Base-by-base conservation (phyloP, 1,140 invertebrate species). In the Meteorus sp. region DNA sequence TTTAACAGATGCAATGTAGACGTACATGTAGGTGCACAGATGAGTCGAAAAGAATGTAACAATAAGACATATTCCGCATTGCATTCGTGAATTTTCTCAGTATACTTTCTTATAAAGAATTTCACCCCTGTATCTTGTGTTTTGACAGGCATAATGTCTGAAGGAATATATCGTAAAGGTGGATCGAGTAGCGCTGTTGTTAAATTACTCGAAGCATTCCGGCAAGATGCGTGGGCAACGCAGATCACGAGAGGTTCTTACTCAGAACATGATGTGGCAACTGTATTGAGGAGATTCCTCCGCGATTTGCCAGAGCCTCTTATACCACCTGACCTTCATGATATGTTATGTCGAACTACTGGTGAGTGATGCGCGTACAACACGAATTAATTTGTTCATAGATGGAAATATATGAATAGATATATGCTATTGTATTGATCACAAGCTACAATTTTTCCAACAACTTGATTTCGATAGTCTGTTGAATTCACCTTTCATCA, bases 231-330 rank as follows among this genome's bases (percentile, higher is more conserved):
- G 17, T 93, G 91, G 84, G 84, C 86, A 13, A 90, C 93, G 1
- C 88, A 92, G 74, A 83, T 96, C 25, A 88, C 86, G 2, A 76
- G 82, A 4, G 85, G 85, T 27, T 85, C 87, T 19, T 91, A 89
- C 68, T 85, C 86, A 0, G 92, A 93, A 65, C 90, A 94, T 76
- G 93, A 95, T 68, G 92, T 95, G 1, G 89, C 92, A 2, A 90
- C 87, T 25, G 89, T 88, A 5, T 76, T 95, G 0, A 94, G 95
- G 71, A 79, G 91, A 64, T 95, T 93, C 70, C 88, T 95, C 65
- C 79, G 92, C 39, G 89, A 89, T 65, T 74, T 93, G 25, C 88
- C 90, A 0, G 88, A 92, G 63, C 85, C 90, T 22, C 67, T 92
- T 19, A 76, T 93, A 47, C 84, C 84, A 51, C 75, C 77, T 57